These are phyloP conservation scores for Drosophila maculinotata DNA, from an alignment of 2,888 invertebrate species.

Conservation along the genomic window DNA sequence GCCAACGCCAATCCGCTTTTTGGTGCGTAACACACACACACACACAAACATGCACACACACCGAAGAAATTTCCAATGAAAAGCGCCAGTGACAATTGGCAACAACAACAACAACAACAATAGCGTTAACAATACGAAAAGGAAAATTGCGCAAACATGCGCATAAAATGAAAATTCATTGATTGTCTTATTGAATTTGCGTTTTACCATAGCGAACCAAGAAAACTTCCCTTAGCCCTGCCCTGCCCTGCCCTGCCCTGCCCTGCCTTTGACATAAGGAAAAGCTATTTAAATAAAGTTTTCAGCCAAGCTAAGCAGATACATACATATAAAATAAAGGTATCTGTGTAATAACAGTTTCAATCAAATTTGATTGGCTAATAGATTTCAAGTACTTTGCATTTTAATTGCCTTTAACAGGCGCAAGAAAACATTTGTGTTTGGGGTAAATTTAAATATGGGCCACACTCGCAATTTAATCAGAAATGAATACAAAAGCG, in stretches of 20 bases:
- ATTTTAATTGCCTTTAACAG: slow-evolving; percentile 13
- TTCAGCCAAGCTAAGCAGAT: background rate
- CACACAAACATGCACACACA: slow-evolving; percentile 2
- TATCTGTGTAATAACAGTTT: slow-evolving; percentile 24
- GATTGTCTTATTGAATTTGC: slow-evolving; percentile 74
- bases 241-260: no score
- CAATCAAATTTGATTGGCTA: slow-evolving; percentile 56
- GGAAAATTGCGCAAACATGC: slow-evolving; percentile 61
- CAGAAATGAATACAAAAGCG: background rate
- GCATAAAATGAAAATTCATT: slow-evolving; percentile 73
- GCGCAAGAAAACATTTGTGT: background rate
- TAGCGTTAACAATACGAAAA: slow-evolving; percentile 13
- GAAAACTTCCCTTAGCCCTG: slow-evolving; percentile 23
- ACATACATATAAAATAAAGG: slow-evolving; percentile 2
- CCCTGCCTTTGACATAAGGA: slow-evolving; percentile 8
- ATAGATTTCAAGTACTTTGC: slow-evolving; percentile 21
- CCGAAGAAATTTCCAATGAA: slow-evolving; percentile 44
- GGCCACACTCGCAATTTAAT: background rate
- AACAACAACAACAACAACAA: slow-evolving; percentile 27
- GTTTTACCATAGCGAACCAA: slow-evolving; percentile 24
- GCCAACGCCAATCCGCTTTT: slow-evolving; percentile 1
- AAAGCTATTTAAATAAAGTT: slow-evolving; percentile 44
- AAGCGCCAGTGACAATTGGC: slow-evolving; percentile 46
- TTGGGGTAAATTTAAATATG: background rate
- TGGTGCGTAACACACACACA: slow-evolving; percentile 23